A percentile compares a stretch with the other conserved stretches of the same genome.
These are phyloP conservation scores for Motacilla tschutschensis DNA, from an alignment of 2,113 vertebrate genomes.

Conservation along the genomic window DNA sequence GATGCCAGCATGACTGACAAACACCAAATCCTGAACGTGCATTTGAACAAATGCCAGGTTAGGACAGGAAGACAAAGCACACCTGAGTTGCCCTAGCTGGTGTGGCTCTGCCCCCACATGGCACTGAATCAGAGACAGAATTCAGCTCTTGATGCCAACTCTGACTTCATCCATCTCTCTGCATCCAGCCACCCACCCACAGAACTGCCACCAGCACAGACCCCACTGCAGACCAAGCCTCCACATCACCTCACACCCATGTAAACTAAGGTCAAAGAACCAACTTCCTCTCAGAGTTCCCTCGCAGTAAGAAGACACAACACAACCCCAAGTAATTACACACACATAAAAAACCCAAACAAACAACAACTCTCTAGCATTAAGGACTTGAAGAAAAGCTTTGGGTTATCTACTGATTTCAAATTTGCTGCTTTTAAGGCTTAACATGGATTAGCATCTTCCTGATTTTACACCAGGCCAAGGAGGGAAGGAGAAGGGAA, in stretches of 20 bases:
- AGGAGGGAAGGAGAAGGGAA: background rate
- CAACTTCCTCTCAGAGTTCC: background rate
- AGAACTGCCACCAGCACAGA: background rate
- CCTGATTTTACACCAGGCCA: background rate
- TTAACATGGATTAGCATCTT: background rate
- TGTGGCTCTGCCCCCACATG: fast-evolving
- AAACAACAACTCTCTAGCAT: background rate
- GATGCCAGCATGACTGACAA: background rate
- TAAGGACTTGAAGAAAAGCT: background rate
- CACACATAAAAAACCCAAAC: background rate
- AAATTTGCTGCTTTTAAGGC: background rate
- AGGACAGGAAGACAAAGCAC: no score
- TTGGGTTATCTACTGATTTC: background rate
- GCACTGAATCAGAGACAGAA: background rate
- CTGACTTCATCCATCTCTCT: background rate
- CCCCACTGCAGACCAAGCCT: background rate
- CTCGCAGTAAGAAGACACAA: background rate
- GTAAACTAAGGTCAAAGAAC: background rate
- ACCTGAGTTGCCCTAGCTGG: background rate
- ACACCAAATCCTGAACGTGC: background rate
- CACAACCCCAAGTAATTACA: background rate
- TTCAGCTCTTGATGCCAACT: background rate
- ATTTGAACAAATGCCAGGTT: background rate
- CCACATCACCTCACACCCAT: background rate
- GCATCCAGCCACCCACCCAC: fast-evolving